Conservation (phyloP, 1,140 invertebrate genomes). For the Drosophila willistoni region DNA sequence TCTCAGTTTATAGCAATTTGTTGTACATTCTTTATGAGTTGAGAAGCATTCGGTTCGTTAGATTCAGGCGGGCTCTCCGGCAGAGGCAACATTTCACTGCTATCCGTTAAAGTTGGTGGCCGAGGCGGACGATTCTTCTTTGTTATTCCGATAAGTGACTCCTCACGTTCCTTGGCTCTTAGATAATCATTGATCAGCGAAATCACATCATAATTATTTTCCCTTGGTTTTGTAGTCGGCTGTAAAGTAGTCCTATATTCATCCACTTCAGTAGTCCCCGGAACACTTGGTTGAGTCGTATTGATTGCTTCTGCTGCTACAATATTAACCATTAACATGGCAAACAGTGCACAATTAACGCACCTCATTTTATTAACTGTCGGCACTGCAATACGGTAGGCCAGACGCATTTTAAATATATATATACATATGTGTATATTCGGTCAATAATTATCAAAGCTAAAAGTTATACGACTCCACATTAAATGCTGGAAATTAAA, state of each 20-base stretch:
- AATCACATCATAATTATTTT: background rate
- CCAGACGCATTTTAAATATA: background rate
- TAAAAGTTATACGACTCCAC: background rate
- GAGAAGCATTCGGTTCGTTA: background rate
- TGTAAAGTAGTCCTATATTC: background rate
- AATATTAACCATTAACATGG: background rate
- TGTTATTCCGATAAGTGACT: background rate
- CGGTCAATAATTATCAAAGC: slow-evolving; percentile 4
- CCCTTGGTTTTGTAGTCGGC: background rate
- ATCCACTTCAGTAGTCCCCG: background rate
- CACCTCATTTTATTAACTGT: slow-evolving; percentile 3
- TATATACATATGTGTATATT: background rate
- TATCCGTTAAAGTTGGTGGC: background rate
- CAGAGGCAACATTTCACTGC: background rate
- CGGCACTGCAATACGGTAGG: background rate
- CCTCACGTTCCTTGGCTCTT: background rate
- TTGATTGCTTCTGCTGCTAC: background rate
- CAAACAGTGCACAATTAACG: background rate
- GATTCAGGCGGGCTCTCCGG: background rate
- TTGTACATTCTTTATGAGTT: background rate
- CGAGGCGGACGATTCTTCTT: background rate
- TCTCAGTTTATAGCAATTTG: background rate
- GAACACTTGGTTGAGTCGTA: background rate
- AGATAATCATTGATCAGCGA: slow-evolving; percentile 2
- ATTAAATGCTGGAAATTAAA: background rate